Evolutionary conservation across 2,888 invertebrate genomes (phyloP).

Genomic region (Perithous albicinctus): DNA sequence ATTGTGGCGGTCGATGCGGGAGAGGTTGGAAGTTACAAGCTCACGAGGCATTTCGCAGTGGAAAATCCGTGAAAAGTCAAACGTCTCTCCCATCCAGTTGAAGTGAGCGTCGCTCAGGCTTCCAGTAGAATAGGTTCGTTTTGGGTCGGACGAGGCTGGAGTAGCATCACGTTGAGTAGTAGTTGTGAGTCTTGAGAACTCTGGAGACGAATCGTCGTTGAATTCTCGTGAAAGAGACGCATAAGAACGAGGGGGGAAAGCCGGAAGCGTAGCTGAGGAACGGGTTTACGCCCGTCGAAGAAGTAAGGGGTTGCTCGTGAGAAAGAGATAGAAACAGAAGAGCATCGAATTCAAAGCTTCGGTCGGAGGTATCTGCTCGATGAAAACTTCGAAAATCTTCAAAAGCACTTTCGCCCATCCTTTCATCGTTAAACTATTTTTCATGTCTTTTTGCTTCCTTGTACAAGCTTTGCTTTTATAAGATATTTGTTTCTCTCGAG

Average conservation of each 20-base stretch:
- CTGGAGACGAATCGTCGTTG: constrained; percentile 27
- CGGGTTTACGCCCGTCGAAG: constrained; percentile 1
- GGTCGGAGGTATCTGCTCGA: background rate
- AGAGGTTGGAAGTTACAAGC: constrained; percentile 3
- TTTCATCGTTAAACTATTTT: background rate
- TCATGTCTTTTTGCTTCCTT: background rate
- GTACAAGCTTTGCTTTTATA: background rate
- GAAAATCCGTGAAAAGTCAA: constrained; percentile 27
- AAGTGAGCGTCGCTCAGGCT: constrained; percentile 30
- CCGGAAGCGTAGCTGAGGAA: background rate
- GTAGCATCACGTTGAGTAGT: constrained; percentile 19
- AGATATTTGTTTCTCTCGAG: background rate
- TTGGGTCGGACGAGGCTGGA: constrained; percentile 50
- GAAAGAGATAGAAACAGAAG: constrained; percentile 27
- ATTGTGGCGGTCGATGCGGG: background rate
- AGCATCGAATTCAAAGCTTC: constrained; percentile 36
- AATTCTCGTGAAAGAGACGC: constrained; percentile 25
- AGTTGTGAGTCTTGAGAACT: constrained; percentile 38
- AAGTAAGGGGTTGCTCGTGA: constrained; percentile 2
- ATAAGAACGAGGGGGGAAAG: constrained; percentile 9
- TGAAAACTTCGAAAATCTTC: constrained; percentile 32
- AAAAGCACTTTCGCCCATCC: background rate
- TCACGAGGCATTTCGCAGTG: constrained; percentile 2
- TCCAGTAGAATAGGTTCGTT: constrained; percentile 65
- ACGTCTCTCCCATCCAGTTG: constrained; percentile 18